Percentiles rank a stretch among this genome's conserved stretches.
phyloP scores from a whole-genome alignment of 2,888 invertebrate genomes.

The Mesoligia furuncula region DNA sequence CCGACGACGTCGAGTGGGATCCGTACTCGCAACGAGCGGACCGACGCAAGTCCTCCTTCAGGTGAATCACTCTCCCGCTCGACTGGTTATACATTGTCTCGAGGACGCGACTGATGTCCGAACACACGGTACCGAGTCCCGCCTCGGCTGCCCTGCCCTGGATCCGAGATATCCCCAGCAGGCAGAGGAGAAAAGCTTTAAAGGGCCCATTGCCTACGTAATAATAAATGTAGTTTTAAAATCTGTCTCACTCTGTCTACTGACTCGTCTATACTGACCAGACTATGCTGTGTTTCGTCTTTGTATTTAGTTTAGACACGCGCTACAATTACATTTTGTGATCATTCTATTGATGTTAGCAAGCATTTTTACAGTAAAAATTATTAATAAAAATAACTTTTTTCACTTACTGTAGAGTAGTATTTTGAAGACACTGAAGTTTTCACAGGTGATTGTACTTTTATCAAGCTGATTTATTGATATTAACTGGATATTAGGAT shows the following conservation, averaged over 20 bases:
- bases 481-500: constrained; percentile 39
- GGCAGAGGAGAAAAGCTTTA: constrained; percentile 58
- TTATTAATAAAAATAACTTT: constrained; percentile 25
- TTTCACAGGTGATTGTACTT: constrained; percentile 23
- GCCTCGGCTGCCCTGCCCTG: constrained; percentile 22
- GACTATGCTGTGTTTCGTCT: constrained; percentile 34
- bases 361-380: constrained; percentile 49
- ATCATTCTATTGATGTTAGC: constrained; percentile 47
- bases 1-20: constrained; percentile 96
- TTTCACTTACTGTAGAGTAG: constrained; percentile 35
- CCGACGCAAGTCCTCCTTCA: constrained; percentile 76
- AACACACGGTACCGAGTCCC: constrained; percentile 15
- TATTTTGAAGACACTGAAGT: constrained; percentile 32
- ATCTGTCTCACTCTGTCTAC: constrained; percentile 29
- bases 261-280: constrained; percentile 18
- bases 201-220: constrained; percentile 56
- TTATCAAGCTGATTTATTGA: constrained; percentile 26
- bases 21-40: constrained; percentile 82
- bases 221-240: constrained; percentile 50
- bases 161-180: constrained; percentile 33
- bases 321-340: constrained; percentile 36
- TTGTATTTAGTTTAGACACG: constrained; percentile 33
- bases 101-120: constrained; percentile 13
- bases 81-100: constrained; percentile 29
- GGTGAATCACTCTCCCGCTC: constrained; percentile 65